Base-by-base conservation (phyloP, 1,140 invertebrate species). In the Cherax destructor region DNA sequence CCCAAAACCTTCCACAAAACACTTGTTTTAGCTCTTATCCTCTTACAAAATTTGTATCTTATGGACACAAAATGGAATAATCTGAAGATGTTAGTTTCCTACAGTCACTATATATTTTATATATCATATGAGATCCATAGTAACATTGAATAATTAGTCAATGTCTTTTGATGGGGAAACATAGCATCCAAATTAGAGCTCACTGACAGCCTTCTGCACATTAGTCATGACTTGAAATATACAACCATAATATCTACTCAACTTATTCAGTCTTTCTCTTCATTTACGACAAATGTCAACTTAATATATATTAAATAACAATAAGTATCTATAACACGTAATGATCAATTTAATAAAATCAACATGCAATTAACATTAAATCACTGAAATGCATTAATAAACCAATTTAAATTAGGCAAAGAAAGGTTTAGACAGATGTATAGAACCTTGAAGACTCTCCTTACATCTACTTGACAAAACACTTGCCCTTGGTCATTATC, bases 401-500 rank as follows among this genome's bases (percentile, higher is more conserved):
- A 85, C 21, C 24, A 50, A 72, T 85, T 74, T 74, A 85, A 74
- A 85, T 49, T 41, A 85, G 50, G 83, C 83, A 85, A 74, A 74
- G 59, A 69, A 85, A n/a, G n/a, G n/a, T 50, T 21, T 50, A 76
- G 10, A 85, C 61, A 72, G 65, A 47, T 69, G 83, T 56, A 30
- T 41, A 84, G 83, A 69, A 69, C 69, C 69, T 74, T 50, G 69
- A 85, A 69, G 83, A 85, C 83, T 85, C 83, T 85, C 50, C 83
- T 72, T 74, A 85, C 65, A 61, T 50, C 41, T 85, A 85, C 47
- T n/a, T 50, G 83, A 85, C 69, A 74, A 69, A 72, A 85, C 69
- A 85, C 50, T 85, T 85, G 83, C n/a, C 83, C 61, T 85, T 85
- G 83, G 83, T 85, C 83, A 85, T 85, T 85, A 85, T 85, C 83